These are phyloP conservation scores for Erythrocercus mccallii DNA, from an alignment of 2,113 vertebrate genomes.

Conservation along the genomic window DNA sequence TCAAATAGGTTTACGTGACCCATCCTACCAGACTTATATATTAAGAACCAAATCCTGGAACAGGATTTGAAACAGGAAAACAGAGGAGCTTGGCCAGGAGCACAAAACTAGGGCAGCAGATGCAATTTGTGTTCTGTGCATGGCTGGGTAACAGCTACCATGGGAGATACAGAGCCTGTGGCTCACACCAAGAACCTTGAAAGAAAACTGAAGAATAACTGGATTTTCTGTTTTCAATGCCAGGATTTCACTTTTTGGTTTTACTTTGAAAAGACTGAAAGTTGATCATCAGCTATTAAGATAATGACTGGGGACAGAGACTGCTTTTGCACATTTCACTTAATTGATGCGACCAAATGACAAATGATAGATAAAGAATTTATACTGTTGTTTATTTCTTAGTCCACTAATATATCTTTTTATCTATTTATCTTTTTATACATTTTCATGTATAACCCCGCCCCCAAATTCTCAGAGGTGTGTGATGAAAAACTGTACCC, in stretches of 20 bases:
- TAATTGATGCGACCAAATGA: neutral
- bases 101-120: neutral
- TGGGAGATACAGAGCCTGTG: fast-evolving
- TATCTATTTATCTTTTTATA: neutral
- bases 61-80: neutral
- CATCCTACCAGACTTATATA: neutral
- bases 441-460: neutral
- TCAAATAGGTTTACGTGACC: neutral
- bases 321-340: neutral
- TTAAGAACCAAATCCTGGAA: neutral
- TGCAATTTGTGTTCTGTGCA: neutral
- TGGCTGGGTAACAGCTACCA: neutral
- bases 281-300: neutral
- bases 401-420: neutral
- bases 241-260: neutral
- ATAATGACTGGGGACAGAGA: neutral
- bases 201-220: neutral
- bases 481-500: neutral
- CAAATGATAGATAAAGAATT: neutral
- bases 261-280: neutral
- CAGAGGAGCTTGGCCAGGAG: neutral
- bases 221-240: neutral
- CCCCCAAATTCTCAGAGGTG: neutral
- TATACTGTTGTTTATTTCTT: neutral
- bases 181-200: neutral